Percentiles rank a stretch among this genome's conserved stretches.
Conservation (phyloP, 2,113 vertebrate species). For the Amphiprion percula region DNA sequence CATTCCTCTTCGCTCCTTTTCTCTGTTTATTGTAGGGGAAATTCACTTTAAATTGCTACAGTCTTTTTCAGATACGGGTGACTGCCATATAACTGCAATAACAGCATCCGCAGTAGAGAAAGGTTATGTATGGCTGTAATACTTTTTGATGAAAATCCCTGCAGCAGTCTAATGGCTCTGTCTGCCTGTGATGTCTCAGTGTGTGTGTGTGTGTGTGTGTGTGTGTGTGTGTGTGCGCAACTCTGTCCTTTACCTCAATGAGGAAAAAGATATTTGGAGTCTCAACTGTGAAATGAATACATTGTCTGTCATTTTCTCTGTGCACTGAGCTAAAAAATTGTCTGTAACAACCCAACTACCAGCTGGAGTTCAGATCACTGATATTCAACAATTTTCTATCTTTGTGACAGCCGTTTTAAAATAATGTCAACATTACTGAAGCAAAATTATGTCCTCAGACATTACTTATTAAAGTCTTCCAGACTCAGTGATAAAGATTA, state of each 20-base stretch:
- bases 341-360: conserved; percentile 24
- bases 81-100: neutral
- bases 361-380: conserved; percentile 25
- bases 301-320: conserved; percentile 22
- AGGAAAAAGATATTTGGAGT: conserved; percentile 24
- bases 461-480: neutral
- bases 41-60: conserved; percentile 11
- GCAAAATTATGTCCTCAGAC: neutral
- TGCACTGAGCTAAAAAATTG: conserved; percentile 25
- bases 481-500: neutral
- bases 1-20: neutral
- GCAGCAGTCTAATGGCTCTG: conserved; percentile 12
- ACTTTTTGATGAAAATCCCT: conserved; percentile 20
- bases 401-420: conserved; percentile 3
- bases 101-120: conserved; percentile 2
- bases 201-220: conserved; percentile 2
- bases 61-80: neutral
- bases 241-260: conserved; percentile 18
- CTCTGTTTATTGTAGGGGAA: neutral
- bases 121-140: conserved; percentile 11
- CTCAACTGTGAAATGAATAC: conserved; percentile 35
- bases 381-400: conserved; percentile 10
- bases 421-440: neutral
- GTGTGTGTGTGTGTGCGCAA: neutral
- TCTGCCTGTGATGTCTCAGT: conserved; percentile 10